Base-by-base conservation (phyloP, 2,888 invertebrate species). In the Bombylius major region DNA sequence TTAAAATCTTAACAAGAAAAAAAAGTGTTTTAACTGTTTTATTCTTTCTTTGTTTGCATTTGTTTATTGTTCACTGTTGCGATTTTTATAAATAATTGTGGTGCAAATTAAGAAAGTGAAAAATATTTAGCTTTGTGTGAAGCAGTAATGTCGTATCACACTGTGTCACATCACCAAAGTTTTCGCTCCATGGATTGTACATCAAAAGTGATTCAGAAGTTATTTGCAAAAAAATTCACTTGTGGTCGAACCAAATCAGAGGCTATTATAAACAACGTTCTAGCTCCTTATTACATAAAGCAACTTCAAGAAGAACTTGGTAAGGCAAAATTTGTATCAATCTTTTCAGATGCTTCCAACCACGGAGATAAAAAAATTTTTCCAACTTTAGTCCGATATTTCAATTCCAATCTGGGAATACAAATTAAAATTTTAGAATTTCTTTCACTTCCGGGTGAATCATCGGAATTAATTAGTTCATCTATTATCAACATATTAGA, bases 301-400 rank as follows among this genome's bases (percentile, higher is more conserved):
- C 45, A 57, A 51, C 52, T 66, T 23, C 50, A 61, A 46, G 54
- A 52, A 51, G 57, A 61, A 33, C 56, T 67, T 46, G 39, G 57
- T 47, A 51, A 64, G 50, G 55, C 62, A 32, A 45, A 54, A 32
- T 58, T 54, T 53, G 13, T 59, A 14, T 47, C 53, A 44, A 48
- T 57, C 47, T 56, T 48, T 50, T 48, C 58, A 33, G 54, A 60
- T 54, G 56, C 56, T 36, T 52, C 54, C n/a, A 55, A 55, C 39
- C 50, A 55, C 33, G 45, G 51, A 49, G 56, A 56, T 47, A 13
- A 48, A 36, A 54, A 56, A 45, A 39, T 56, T 42, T 56, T 56
- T 54, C 51, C 54, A n/a, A 47, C 50, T 32, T 34, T 54, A 39
- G 33, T 51, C 11, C 48, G 53, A 50, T 53, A 47, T 50, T 56